These are phyloP conservation scores for Chironomus striatipennis DNA, from an alignment of 1,140 invertebrate genomes.

Conservation along the genomic window DNA sequence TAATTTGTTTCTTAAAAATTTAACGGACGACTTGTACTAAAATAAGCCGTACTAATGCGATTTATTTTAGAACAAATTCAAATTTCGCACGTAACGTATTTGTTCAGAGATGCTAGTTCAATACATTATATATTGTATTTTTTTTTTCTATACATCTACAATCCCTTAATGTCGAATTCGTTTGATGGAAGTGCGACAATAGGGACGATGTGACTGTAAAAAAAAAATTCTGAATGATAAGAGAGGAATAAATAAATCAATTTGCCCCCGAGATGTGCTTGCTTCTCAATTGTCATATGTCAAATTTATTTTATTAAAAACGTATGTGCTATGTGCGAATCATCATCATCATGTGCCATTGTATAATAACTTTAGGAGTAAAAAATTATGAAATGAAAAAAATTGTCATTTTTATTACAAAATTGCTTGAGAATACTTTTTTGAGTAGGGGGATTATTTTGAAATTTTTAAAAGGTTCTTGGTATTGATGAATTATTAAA, in stretches of 20 bases:
- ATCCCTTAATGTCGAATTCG: neutral
- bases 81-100: too few species aligned
- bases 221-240: neutral
- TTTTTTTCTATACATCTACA: neutral
- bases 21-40: too few species aligned
- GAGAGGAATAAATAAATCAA: slow-evolving; percentile 13
- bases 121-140: neutral
- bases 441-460: too few species aligned
- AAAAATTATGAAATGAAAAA: too few species aligned
- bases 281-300: slow-evolving; percentile 11
- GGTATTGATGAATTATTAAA: too few species aligned
- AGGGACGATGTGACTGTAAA: neutral
- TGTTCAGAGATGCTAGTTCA: too few species aligned
- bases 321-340: neutral
- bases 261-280: slow-evolving; percentile 18
- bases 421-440: neutral
- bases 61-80: too few species aligned
- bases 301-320: slow-evolving; percentile 5
- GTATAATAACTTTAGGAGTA: too few species aligned
- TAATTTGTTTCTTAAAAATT: too few species aligned
- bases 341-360: neutral
- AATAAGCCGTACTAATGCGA: too few species aligned
- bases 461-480: too few species aligned
- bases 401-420: neutral
- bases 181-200: neutral